Conservation (phyloP, 2,888 invertebrate species). For the Troilus luridus region DNA sequence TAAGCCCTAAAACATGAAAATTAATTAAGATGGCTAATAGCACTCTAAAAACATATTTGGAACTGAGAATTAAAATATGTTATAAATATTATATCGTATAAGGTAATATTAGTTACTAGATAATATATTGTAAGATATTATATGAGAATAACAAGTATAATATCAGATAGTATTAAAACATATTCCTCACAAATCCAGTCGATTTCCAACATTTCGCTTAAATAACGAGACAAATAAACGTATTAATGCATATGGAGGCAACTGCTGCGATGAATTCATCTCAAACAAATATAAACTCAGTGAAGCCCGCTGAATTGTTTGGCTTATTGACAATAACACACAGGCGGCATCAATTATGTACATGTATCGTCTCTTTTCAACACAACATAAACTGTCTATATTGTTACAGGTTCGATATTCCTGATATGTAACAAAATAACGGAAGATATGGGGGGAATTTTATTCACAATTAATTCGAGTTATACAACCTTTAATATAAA, state of each 20-base stretch:
- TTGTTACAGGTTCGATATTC: not conserved
- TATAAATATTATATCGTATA: too few relatives aligned
- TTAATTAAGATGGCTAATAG: too few relatives aligned
- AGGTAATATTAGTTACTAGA: too few relatives aligned
- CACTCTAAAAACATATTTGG: too few relatives aligned
- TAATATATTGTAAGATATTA: too few relatives aligned
- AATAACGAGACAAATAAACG: not conserved
- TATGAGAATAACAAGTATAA: too few relatives aligned
- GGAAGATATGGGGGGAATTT: not conserved
- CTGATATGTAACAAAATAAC: not conserved
- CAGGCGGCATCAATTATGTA: not conserved
- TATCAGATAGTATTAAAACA: not conserved
- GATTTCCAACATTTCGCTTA: not conserved
- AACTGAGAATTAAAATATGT: too few relatives aligned
- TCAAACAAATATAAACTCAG: not conserved
- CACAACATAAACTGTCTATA: not conserved
- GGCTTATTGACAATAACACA: not conserved
- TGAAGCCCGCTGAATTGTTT: not conserved
- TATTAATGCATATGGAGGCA: not conserved
- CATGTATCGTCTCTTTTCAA: not conserved
- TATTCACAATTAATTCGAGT: too few relatives aligned
- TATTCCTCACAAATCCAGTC: not conserved
- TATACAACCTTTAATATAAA: too few relatives aligned
- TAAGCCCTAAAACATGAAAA: too few relatives aligned
- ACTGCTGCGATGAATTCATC: not conserved